Conservation (phyloP, 1,140 invertebrate species). For the Leptinotarsa undecemlineata region DNA sequence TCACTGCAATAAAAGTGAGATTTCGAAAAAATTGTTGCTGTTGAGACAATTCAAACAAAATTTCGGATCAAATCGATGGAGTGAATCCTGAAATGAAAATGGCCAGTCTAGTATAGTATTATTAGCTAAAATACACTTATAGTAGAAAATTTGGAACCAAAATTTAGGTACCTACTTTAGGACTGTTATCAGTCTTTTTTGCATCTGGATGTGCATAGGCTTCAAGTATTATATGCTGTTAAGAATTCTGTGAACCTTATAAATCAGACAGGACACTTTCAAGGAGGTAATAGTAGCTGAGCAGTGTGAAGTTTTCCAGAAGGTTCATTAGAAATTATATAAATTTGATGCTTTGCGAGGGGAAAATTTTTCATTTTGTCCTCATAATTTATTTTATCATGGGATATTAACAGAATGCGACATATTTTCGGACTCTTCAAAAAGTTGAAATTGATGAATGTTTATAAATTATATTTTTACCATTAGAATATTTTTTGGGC, state of each 20-base stretch:
- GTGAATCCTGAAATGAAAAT: constrained; percentile 18
- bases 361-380: too few species aligned
- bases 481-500: too few species aligned
- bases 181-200: constrained; percentile 43
- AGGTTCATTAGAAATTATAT: too few species aligned
- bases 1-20: too few species aligned
- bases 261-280: constrained; percentile 34
- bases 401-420: too few species aligned
- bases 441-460: too few species aligned
- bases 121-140: constrained; percentile 43
- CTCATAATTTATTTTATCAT: too few species aligned
- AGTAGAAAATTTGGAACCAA: constrained; percentile 51
- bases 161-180: constrained; percentile 48
- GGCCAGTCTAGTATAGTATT: constrained; percentile 48
- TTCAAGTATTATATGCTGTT: constrained; percentile 51
- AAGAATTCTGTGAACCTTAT: constrained; percentile 51
- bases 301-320: background rate
- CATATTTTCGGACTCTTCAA: too few species aligned
- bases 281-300: background rate
- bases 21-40: too few species aligned
- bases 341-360: too few species aligned
- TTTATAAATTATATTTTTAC: too few species aligned
- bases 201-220: constrained; percentile 52
- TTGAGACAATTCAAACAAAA: background rate
- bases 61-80: constrained; percentile 15